These are phyloP conservation scores for Bombus pascuorum DNA, from an alignment of 1,140 invertebrate genomes.

Conservation along the genomic window DNA sequence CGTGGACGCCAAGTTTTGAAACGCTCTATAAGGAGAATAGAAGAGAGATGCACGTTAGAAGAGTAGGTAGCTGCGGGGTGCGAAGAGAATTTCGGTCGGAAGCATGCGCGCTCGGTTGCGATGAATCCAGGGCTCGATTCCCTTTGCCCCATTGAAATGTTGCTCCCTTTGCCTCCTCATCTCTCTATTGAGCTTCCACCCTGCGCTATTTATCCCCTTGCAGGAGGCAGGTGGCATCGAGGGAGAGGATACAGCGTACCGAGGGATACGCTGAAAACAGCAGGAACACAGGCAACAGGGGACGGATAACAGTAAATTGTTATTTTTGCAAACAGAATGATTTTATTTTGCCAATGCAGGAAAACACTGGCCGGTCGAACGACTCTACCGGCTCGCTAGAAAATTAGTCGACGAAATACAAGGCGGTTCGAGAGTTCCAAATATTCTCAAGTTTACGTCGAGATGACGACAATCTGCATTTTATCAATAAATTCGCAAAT, in stretches of 20 bases:
- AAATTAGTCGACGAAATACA: background rate
- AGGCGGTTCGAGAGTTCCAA: background rate
- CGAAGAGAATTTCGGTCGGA: constrained; percentile 30
- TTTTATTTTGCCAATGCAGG: background rate
- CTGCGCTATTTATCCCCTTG: constrained; percentile 38
- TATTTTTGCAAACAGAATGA: constrained; percentile 29
- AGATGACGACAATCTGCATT: too few relatives aligned
- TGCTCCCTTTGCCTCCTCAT: constrained; percentile 31
- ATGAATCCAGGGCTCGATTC: constrained; percentile 44
- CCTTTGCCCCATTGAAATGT: constrained; percentile 50
- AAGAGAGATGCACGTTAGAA: background rate
- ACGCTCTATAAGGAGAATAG: background rate
- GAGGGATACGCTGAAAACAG: constrained; percentile 22
- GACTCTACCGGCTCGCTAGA: background rate
- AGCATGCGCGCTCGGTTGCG: constrained; percentile 42
- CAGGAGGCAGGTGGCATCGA: constrained; percentile 41
- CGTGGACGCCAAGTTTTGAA: background rate
- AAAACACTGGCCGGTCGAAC: background rate
- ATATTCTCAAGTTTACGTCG: background rate
- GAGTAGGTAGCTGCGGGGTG: background rate
- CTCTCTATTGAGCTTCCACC: constrained; percentile 33
- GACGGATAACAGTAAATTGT: constrained; percentile 36
- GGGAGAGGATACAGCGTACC: background rate
- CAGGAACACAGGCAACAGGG: background rate
- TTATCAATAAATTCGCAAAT: too few relatives aligned